Evolutionary conservation across 2,888 invertebrate genomes (phyloP).

Genomic region (Eledona agricola): DNA sequence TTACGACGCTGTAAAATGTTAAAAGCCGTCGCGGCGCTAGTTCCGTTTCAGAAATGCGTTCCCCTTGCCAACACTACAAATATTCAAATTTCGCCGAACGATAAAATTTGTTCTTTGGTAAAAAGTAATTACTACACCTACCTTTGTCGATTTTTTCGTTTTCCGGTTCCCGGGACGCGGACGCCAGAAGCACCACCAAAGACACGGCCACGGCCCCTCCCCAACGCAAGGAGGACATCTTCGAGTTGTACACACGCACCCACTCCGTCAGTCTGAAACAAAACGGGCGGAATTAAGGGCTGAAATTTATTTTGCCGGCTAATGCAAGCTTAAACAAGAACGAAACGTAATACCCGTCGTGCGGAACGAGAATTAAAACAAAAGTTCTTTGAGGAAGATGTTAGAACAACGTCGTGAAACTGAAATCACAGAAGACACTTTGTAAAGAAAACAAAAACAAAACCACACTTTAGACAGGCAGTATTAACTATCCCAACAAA

Average conservation of each 20-base stretch:
- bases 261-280: slow-evolving; percentile 41
- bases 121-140: slow-evolving; percentile 38
- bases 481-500: slow-evolving; percentile 39
- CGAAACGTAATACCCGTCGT: slow-evolving; percentile 18
- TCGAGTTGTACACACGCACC: slow-evolving; percentile 26
- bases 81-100: slow-evolving; percentile 45
- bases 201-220: slow-evolving; percentile 39
- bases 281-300: too few relatives aligned
- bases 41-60: slow-evolving; percentile 35
- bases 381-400: slow-evolving; percentile 21
- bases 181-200: slow-evolving; percentile 34
- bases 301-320: slow-evolving; percentile 17
- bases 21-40: slow-evolving; percentile 39
- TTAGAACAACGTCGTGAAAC: slow-evolving; percentile 13
- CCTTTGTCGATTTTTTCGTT: slow-evolving; percentile 54
- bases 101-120: too few relatives aligned
- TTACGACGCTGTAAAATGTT: slow-evolving; percentile 49
- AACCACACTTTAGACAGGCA: slow-evolving; percentile 28
- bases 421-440: slow-evolving; percentile 33
- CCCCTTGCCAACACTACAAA: slow-evolving; percentile 40
- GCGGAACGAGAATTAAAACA: slow-evolving; percentile 9
- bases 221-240: slow-evolving; percentile 38
- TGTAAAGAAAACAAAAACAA: slow-evolving; percentile 39
- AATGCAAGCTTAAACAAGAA: slow-evolving; percentile 5
- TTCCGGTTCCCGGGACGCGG: slow-evolving; percentile 46